Percentiles rank a stretch among this genome's conserved stretches.
phyloP scores from a whole-genome alignment of 2,797 vertebrate genomes.

The Pseudomugil tenellus region DNA sequence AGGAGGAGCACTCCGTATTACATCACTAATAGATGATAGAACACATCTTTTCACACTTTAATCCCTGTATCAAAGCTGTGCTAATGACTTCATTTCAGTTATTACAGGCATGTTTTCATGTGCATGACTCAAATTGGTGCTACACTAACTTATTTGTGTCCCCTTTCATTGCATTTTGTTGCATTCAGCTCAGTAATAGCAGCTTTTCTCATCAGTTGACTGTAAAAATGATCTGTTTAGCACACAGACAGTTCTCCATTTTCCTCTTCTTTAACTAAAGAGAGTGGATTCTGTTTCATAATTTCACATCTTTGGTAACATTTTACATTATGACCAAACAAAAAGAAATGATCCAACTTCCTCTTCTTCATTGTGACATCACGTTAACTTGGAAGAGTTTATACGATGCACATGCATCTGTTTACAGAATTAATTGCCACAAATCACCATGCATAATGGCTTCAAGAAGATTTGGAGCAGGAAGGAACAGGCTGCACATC shows the following conservation, averaged over 20 bases:
- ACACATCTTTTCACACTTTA: slow-evolving; percentile 40
- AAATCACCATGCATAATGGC: slow-evolving; percentile 41
- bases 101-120: slow-evolving; percentile 47
- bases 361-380: slow-evolving; percentile 11
- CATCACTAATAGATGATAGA: slow-evolving; percentile 19
- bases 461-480: slow-evolving; percentile 17
- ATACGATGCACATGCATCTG: no score
- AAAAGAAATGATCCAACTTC: slow-evolving; percentile 45
- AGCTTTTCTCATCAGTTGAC: slow-evolving; percentile 69
- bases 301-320: slow-evolving; percentile 65
- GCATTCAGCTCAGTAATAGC: slow-evolving; percentile 21
- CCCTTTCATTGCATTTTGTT: slow-evolving; percentile 2
- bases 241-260: slow-evolving; percentile 68
- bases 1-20: slow-evolving; percentile 16
- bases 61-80: slow-evolving; percentile 16
- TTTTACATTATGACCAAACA: slow-evolving; percentile 34
- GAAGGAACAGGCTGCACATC: slow-evolving; percentile 13
- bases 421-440: slow-evolving; percentile 29
- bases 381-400: slow-evolving; percentile 43
- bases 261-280: slow-evolving; percentile 77
- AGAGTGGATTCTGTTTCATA: slow-evolving; percentile 64
- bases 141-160: slow-evolving; percentile 48
- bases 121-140: slow-evolving; percentile 56
- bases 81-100: slow-evolving; percentile 57
- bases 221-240: slow-evolving; percentile 63